A percentile compares a stretch with the other conserved stretches of the same genome.
Evolutionary conservation across 2,113 vertebrate species (phyloP).

Genomic region (Bagarius yarrelli): DNA sequence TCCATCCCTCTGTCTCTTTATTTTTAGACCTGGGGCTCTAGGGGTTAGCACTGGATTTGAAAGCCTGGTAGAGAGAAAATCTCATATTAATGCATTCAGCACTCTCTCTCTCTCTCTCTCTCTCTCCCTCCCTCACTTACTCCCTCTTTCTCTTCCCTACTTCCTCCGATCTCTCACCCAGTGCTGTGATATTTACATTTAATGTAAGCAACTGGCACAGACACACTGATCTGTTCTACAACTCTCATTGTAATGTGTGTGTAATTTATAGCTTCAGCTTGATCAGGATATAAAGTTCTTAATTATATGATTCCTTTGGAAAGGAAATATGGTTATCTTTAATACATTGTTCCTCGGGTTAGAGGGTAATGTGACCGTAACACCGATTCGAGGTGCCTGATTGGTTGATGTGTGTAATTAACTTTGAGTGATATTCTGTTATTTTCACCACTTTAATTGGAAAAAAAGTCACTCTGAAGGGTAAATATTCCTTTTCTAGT

Average conservation of each 20-base stretch:
- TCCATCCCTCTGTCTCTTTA: constrained; percentile 53
- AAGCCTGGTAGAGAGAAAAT: constrained; percentile 40
- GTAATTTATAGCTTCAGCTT: background rate
- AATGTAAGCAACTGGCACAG: background rate
- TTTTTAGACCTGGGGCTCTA: constrained; percentile 67
- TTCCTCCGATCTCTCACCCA: background rate
- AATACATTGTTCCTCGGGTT: too few species aligned
- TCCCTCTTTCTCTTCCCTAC: constrained; percentile 17
- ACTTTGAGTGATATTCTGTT: too few species aligned
- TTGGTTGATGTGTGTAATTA: too few species aligned
- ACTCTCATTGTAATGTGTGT: background rate
- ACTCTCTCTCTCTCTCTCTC: constrained; percentile 13
- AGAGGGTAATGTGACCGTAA: too few species aligned
- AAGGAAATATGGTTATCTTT: too few species aligned
- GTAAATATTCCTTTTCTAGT: too few species aligned
- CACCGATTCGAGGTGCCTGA: too few species aligned
- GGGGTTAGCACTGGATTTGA: constrained; percentile 58
- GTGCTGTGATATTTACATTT: constrained; percentile 31
- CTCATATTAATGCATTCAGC: constrained; percentile 62
- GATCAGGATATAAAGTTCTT: background rate
- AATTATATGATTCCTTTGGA: background rate
- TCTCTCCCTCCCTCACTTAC: constrained; percentile 20
- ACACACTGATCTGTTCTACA: background rate
- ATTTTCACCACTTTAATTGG: too few species aligned
- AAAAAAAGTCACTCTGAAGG: too few species aligned